Conservation (phyloP, 2,888 invertebrate species). For the Aplocera efformata region DNA sequence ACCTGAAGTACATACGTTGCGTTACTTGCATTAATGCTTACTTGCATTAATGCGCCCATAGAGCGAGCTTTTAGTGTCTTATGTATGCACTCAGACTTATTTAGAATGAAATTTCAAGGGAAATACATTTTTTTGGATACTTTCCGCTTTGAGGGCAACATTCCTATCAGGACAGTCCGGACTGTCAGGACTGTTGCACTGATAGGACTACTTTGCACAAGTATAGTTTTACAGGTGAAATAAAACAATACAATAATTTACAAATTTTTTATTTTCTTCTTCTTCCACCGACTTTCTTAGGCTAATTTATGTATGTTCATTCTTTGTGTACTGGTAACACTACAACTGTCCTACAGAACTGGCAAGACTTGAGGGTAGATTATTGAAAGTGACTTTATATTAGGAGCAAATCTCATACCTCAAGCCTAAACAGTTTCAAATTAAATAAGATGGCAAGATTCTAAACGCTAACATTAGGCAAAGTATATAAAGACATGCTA, state of each 20-base stretch:
- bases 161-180: no score
- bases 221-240: no score
- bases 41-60: no score
- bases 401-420: slow-evolving; percentile 23
- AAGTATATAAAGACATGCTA: slow-evolving; percentile 27
- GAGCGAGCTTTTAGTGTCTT: no score
- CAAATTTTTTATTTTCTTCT: slow-evolving; percentile 75
- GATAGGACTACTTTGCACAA: no score
- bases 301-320: slow-evolving; percentile 64
- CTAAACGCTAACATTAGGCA: slow-evolving; percentile 76
- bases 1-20: no score
- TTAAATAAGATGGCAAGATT: slow-evolving; percentile 73
- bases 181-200: no score
- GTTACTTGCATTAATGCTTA: no score
- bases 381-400: slow-evolving; percentile 13
- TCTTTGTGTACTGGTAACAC: slow-evolving; percentile 79
- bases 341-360: slow-evolving; percentile 60
- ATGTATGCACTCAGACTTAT: no score
- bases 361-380: slow-evolving; percentile 41
- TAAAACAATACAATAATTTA: slow-evolving; percentile 66
- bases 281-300: slow-evolving; percentile 69
- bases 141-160: no score
- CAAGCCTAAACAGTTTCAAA: slow-evolving; percentile 54
- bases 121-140: no score
- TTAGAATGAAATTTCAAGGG: no score